Percentiles rank a stretch among this genome's conserved stretches.
phyloP scores from a whole-genome alignment of 2,888 invertebrate genomes.

The Oscheius onirici region DNA sequence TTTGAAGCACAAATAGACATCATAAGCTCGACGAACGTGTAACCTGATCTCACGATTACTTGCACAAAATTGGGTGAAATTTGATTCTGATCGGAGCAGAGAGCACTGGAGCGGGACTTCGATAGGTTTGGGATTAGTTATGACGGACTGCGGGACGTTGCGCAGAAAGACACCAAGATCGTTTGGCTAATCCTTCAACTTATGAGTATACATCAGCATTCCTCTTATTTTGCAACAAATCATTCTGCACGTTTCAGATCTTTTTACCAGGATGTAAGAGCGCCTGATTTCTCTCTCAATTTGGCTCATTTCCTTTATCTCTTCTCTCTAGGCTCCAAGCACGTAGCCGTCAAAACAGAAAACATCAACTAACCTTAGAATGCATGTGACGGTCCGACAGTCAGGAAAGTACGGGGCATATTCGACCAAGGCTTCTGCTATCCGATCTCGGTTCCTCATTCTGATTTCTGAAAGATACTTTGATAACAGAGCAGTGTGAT shows the following conservation, averaged over 20 bases:
- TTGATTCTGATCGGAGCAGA: background rate
- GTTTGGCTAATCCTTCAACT: too few relatives aligned
- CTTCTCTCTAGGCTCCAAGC: background rate
- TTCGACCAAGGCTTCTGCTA: conserved; percentile 14
- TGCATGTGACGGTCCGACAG: conserved; percentile 12
- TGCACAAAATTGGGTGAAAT: conserved; percentile 22
- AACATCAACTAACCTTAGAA: conserved; percentile 13
- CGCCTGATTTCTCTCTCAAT: background rate
- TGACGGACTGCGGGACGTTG: too few relatives aligned
- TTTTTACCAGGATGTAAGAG: too few relatives aligned
- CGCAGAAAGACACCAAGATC: too few relatives aligned
- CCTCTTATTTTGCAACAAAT: too few relatives aligned
- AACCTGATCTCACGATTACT: conserved; percentile 15
- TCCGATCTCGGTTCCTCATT: conserved; percentile 13
- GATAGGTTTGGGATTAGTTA: too few relatives aligned
- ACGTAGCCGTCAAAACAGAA: background rate
- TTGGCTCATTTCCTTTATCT: background rate
- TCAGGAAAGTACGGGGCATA: conserved; percentile 15
- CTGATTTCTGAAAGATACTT: conserved; percentile 11
- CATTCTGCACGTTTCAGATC: too few relatives aligned
- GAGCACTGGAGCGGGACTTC: too few relatives aligned
- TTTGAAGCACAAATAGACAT: conserved; percentile 13
- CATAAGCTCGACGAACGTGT: conserved; percentile 11
- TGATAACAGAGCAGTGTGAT: too few relatives aligned
- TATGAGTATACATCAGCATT: too few relatives aligned